A percentile compares a stretch with the other conserved stretches of the same genome.
Evolutionary conservation across 2,888 invertebrate species (phyloP).

Genomic region (Epsilonema sp.): DNA sequence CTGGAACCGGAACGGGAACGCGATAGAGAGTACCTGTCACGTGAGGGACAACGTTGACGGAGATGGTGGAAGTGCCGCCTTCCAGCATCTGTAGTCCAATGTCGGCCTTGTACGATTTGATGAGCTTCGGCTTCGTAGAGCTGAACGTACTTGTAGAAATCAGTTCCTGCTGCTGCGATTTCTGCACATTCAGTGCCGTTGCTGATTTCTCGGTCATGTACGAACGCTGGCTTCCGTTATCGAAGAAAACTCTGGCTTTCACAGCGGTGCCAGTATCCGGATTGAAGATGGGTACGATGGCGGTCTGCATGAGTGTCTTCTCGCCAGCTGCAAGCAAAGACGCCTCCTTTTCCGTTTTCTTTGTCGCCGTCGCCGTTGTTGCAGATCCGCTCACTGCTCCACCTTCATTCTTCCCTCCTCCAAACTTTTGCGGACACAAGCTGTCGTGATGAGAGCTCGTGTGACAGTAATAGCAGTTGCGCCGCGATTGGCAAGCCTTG

Average conservation of each 20-base stretch:
- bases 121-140: too few species aligned
- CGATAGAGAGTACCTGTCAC: background rate
- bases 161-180: too few species aligned
- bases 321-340: background rate
- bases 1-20: background rate
- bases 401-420: background rate
- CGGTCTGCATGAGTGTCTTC: constrained; percentile 2
- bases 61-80: background rate
- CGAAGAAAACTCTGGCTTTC: background rate
- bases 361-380: background rate
- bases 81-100: background rate
- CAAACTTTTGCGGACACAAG: constrained; percentile 2
- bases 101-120: background rate
- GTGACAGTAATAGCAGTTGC: background rate
- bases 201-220: constrained; percentile 1
- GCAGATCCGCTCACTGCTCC: background rate
- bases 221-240: background rate
- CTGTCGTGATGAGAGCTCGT: constrained; percentile 2
- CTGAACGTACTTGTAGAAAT: too few species aligned
- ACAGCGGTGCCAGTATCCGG: background rate
- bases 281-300: background rate
- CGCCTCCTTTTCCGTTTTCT: background rate
- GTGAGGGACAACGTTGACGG: background rate
- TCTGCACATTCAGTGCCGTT: too few species aligned
- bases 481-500: background rate